Evolutionary conservation across 53 echinoderm and acorn worm genomes (phyloP).

Genomic region (Hippasteria phrygiana): DNA sequence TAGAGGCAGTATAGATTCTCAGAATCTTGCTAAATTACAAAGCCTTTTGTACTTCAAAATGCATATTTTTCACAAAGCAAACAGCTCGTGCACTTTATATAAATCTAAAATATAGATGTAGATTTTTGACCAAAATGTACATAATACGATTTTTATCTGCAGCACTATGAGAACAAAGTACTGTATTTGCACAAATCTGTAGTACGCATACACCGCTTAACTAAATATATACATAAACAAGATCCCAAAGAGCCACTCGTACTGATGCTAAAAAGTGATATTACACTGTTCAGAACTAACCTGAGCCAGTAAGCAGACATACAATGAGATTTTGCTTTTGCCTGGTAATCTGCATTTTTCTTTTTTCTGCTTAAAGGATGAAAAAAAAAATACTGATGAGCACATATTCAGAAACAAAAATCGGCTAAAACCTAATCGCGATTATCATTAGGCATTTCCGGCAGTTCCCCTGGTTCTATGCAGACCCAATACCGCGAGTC

Average conservation of each 20-base stretch:
- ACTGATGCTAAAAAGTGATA: not conserved
- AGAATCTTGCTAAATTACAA: not conserved
- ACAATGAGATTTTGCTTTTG: too few relatives aligned
- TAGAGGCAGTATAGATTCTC: conserved; percentile 6
- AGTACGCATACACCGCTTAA: not conserved
- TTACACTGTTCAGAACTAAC: too few relatives aligned
- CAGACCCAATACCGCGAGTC: too few relatives aligned
- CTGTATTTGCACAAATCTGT: not conserved
- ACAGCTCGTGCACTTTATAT: not conserved
- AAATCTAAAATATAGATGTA: conserved; percentile 44
- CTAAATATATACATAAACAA: not conserved
- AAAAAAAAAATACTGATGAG: too few relatives aligned
- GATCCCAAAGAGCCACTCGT: not conserved
- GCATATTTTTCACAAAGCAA: not conserved
- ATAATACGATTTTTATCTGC: not conserved
- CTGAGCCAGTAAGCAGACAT: too few relatives aligned
- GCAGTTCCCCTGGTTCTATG: too few relatives aligned
- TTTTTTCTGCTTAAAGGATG: too few relatives aligned
- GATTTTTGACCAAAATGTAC: conserved; percentile 57
- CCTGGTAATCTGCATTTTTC: too few relatives aligned
- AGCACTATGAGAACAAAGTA: not conserved
- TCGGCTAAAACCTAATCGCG: too few relatives aligned
- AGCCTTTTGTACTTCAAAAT: not conserved
- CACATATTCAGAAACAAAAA: too few relatives aligned
- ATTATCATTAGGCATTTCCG: too few relatives aligned